Evolutionary conservation across 2,797 vertebrate species (phyloP), one percentile per base, ranked within the genome.

Genomic region (Ataeniobius toweri): DNA sequence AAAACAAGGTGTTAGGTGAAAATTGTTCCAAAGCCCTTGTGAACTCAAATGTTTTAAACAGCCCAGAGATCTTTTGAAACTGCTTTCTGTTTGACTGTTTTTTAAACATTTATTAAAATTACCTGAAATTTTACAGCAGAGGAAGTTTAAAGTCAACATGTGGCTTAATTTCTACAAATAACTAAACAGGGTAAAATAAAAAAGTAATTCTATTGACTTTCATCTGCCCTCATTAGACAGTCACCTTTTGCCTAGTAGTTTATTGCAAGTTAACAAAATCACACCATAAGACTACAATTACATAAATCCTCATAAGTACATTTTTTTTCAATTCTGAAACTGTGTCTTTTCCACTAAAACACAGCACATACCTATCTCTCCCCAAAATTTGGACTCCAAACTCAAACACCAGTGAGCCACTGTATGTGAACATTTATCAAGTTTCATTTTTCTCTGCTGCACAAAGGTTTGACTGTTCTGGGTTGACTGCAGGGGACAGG

Each of bases 391-490:
- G 72, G 80, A 88, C 77, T 81, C 74, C 84, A 87, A 87, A 86
- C 82, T 44, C 81, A 70, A 67, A 86, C 75, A 73, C 83, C 84
- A 90, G 63, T 41, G 78, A 83, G 85, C 82, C 75, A 75, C 78
- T 89, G 89, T 89, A 83, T 80, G 81, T 80, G 85, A 83, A 85
- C 89, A 89, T 92, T 92, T 91, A 90, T 93, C 90, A 92, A 91
- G 91, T 91, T 90, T 90, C 83, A 8, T 88, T 91, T 91, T 86
- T 84, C 88, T 78, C 76, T 71, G 73, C 80, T 82, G 75, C 81
- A 93, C 91, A 94, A 93, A 93, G 92, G 88, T 63, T 74, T 28
- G 82, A 89, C 87, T 93, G 92, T 93, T 93, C 88, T 86, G 63
- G 59, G 79, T 59, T 28, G 76, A 79, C 88, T 87, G 89, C 80